Percentiles rank a stretch among this genome's conserved stretches.
phyloP scores from a whole-genome alignment of 2,888 invertebrate genomes.

The Aspidiotus rigidus region DNA sequence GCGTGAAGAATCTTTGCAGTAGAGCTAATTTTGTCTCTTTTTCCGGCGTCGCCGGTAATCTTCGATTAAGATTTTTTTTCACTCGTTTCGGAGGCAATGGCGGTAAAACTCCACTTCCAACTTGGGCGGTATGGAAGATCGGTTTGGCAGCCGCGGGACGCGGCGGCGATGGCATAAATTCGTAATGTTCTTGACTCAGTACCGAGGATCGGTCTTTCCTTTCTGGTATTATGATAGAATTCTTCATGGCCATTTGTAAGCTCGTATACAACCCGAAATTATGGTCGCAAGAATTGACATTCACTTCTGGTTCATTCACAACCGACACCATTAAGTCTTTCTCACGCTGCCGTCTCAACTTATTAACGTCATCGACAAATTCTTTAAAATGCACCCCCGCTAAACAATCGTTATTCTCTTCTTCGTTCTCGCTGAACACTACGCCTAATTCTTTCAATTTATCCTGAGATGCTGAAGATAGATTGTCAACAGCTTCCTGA shows the following conservation, averaged over 20 bases:
- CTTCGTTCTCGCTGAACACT: slow-evolving; percentile 45
- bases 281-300: slow-evolving; percentile 40
- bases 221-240: slow-evolving; percentile 57
- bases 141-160: slow-evolving; percentile 39
- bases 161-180: slow-evolving; percentile 46
- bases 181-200: slow-evolving; percentile 40
- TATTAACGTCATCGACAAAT: slow-evolving; percentile 41
- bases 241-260: slow-evolving; percentile 74
- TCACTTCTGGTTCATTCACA: not conserved
- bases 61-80: slow-evolving; percentile 44
- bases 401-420: slow-evolving; percentile 16
- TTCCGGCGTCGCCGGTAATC: slow-evolving; percentile 48
- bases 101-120: slow-evolving; percentile 48
- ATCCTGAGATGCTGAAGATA: slow-evolving; percentile 6
- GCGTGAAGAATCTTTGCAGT: slow-evolving; percentile 51
- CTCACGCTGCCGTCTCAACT: slow-evolving; percentile 54
- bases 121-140: not conserved
- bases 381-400: slow-evolving; percentile 36
- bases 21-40: slow-evolving; percentile 50
- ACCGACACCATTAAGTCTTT: not conserved
- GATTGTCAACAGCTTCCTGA: slow-evolving; percentile 6
- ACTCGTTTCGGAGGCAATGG: slow-evolving; percentile 70
- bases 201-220: slow-evolving; percentile 32
- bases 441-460: slow-evolving; percentile 51
- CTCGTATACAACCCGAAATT: slow-evolving; percentile 57